A percentile compares a stretch with the other conserved stretches of the same genome.
These are phyloP conservation scores for Turritopsis dohrnii DNA, from an alignment of 30 jellyfish, hydroid and myxozoan species.

Conservation along the genomic window DNA sequence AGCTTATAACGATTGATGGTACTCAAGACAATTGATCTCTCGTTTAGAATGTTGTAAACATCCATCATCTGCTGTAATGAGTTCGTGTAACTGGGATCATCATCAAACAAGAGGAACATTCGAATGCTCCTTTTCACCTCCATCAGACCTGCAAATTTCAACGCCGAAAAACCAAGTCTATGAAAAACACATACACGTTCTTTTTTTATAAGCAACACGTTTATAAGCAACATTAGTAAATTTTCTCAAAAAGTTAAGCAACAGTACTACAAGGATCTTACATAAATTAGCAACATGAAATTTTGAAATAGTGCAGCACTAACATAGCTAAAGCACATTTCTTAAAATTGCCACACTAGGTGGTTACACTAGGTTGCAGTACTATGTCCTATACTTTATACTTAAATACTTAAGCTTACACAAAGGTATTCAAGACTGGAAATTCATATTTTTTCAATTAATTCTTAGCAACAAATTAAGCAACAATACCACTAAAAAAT, in stretches of 20 bases:
- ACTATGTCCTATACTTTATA: not conserved
- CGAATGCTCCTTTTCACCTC: slow-evolving; percentile 26
- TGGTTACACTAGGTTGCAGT: not conserved
- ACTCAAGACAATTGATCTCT: slow-evolving; percentile 54
- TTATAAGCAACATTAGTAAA: too few species aligned
- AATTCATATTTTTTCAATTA: too few species aligned
- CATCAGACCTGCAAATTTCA: slow-evolving; percentile 24
- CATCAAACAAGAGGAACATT: slow-evolving; percentile 60
- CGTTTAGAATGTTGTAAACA: slow-evolving; percentile 30
- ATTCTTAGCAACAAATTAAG: too few species aligned
- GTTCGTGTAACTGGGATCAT: slow-evolving; percentile 66
- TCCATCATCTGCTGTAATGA: slow-evolving; percentile 64
- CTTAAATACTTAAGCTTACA: too few species aligned
- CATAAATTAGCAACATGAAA: too few species aligned
- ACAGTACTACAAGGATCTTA: too few species aligned
- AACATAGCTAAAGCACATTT: too few species aligned
- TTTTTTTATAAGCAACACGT: not conserved
- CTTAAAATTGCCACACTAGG: too few species aligned
- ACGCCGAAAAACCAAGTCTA: slow-evolving; percentile 35
- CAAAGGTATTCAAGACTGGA: too few species aligned
- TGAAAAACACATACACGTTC: not conserved
- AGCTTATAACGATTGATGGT: slow-evolving; percentile 62
- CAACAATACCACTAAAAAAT: too few species aligned
- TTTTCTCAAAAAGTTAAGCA: too few species aligned
- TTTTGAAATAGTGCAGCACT: too few species aligned